Evolutionary conservation across 2,888 invertebrate genomes (phyloP), one percentile per base, ranked within the genome.

Genomic region (Watsonalla binaria): DNA sequence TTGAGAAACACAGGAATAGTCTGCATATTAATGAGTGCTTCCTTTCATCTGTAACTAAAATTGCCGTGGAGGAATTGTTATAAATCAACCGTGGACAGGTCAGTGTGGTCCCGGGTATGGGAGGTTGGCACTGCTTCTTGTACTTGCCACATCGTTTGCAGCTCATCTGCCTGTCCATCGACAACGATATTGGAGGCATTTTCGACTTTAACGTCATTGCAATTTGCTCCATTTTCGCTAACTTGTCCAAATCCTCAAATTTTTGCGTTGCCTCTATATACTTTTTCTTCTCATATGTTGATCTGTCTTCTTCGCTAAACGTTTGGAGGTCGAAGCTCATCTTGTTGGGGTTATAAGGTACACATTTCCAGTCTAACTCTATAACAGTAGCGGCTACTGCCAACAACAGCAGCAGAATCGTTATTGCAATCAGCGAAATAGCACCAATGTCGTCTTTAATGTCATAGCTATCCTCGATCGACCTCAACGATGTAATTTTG

Each of bases 81-180:
- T 83, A 80, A 24, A 24, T 24, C 6, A 74, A 67, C 58, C 83
- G 69, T 0, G 85, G 85, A 62, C 87, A 86, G 1, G 82, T 71
- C 0, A 80, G 66, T 9, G 75, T 45, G 39, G 70, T 78, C 0
- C 73, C 72, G 0, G 62, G 51, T 2, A 70, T 74, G 45, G 70
- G 76, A 0, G 74, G 73, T 46, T 74, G 77, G 6, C 87, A 88
- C 62, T 90, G 89, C 57, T 84, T 84, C 58, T 77, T 84, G 54
- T 89, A 90, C 55, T 87, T 89, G 0, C 90, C 90, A 47, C 90
- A 90, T 54, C 90, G 67, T 45, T 74, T 72, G 60, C 90, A 90
- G 57, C 83, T 90, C 15, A 71, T 60, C 52, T 69, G 75, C 54
- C 74, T 76, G 65, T 86, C 88, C 73, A 71, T 68, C 60, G 86